A percentile compares a stretch with the other conserved stretches of the same genome.
phyloP scores from a whole-genome alignment of 2,888 invertebrate genomes.

The Coenonympha glycerion region DNA sequence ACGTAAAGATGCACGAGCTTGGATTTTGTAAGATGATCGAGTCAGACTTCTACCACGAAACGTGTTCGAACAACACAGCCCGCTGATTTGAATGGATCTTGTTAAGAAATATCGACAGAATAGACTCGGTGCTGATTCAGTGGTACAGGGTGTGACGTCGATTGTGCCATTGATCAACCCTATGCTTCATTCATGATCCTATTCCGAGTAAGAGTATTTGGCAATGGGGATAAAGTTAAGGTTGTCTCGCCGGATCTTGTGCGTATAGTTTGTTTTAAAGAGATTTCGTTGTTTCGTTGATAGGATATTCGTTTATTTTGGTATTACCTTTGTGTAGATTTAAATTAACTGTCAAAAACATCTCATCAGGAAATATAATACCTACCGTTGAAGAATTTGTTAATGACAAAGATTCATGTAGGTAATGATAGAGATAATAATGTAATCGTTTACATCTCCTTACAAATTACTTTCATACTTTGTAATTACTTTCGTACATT shows the following conservation, averaged over 20 bases:
- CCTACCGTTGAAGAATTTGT: no score
- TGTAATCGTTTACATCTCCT: no score
- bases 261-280: slow-evolving; percentile 1
- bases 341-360: no score
- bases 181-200: slow-evolving; percentile 55
- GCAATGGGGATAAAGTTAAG: slow-evolving; percentile 60
- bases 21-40: slow-evolving; percentile 71
- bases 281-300: no score
- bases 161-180: slow-evolving; percentile 67
- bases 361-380: no score
- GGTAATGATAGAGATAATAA: no score
- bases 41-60: slow-evolving; percentile 58
- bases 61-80: slow-evolving; percentile 26
- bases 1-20: slow-evolving; percentile 63
- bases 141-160: slow-evolving; percentile 61
- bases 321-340: neutral
- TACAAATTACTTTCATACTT: no score
- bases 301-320: no score
- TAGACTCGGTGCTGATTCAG: slow-evolving; percentile 17
- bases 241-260: slow-evolving; percentile 56
- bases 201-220: slow-evolving; percentile 64
- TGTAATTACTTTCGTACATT: no score
- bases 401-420: no score
- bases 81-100: slow-evolving; percentile 29
- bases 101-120: slow-evolving; percentile 14